Percentiles rank a stretch among this genome's conserved stretches.
Conservation (phyloP, 1,140 invertebrate genomes). For the Zaprionus africanus region DNA sequence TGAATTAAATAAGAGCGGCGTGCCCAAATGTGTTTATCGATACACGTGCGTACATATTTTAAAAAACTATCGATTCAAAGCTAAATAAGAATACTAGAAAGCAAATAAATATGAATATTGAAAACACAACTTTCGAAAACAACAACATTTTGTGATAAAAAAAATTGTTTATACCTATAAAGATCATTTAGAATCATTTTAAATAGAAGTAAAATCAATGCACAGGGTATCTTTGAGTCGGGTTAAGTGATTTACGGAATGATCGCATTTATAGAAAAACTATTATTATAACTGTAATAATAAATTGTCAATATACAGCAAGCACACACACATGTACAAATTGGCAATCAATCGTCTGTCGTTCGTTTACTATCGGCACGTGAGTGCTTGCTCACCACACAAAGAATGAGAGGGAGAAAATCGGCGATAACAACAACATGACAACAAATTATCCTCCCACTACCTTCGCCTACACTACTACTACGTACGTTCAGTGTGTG, state of each 20-base stretch:
- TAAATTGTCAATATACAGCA: conserved; percentile 7
- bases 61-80: background rate
- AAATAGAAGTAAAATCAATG: background rate
- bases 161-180: background rate
- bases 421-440: conserved; percentile 40
- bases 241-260: background rate
- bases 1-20: background rate
- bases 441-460: conserved; percentile 39
- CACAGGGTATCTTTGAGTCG: background rate
- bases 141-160: background rate
- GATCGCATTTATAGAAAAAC: conserved; percentile 3
- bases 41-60: background rate
- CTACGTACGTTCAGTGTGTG: conserved; percentile 9
- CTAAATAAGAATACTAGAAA: background rate
- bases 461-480: background rate
- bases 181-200: background rate
- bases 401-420: conserved; percentile 32
- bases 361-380: conserved; percentile 35
- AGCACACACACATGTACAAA: background rate
- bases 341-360: conserved; percentile 17
- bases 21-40: background rate
- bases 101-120: background rate
- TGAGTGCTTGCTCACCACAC: conserved; percentile 66
- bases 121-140: background rate
- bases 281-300: conserved; percentile 15